A percentile compares a stretch with the other conserved stretches of the same genome.
Conservation (phyloP, 1,140 invertebrate genomes). For the Acyrthosiphon pisum region DNA sequence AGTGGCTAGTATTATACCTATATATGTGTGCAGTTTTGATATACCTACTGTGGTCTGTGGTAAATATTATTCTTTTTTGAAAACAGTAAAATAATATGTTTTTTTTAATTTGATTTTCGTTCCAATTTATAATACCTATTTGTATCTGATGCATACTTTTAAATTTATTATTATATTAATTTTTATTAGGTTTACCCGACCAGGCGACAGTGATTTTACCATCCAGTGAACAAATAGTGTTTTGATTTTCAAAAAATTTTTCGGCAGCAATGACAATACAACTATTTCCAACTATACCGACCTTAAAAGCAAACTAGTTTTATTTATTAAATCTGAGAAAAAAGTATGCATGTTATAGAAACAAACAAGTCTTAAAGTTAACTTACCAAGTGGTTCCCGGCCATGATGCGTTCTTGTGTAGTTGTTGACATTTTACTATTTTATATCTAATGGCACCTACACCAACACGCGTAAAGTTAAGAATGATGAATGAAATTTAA, state of each 20-base stretch:
- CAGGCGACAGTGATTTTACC: constrained; percentile 39
- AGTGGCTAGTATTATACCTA: too few species aligned
- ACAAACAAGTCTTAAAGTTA: neutral
- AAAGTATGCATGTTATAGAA: neutral
- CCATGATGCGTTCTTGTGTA: neutral
- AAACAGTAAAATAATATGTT: too few species aligned
- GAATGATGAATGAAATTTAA: neutral
- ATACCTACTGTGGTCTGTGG: too few species aligned
- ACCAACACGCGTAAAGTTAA: neutral
- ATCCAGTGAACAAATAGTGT: neutral
- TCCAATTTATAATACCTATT: too few species aligned
- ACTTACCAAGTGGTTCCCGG: neutral
- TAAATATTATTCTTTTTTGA: too few species aligned
- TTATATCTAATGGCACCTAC: neutral
- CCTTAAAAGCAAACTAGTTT: neutral
- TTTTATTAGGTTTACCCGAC: constrained; percentile 8
- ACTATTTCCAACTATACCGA: constrained; percentile 28
- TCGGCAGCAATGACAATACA: constrained; percentile 45
- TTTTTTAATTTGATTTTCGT: too few species aligned
- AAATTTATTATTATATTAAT: neutral
- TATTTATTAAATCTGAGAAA: neutral
- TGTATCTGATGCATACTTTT: neutral
- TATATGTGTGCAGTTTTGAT: too few species aligned
- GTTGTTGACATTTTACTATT: neutral
- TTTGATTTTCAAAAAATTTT: neutral